Base-by-base conservation (phyloP, 2,113 vertebrate genomes). In the Tinamus guttatus region DNA sequence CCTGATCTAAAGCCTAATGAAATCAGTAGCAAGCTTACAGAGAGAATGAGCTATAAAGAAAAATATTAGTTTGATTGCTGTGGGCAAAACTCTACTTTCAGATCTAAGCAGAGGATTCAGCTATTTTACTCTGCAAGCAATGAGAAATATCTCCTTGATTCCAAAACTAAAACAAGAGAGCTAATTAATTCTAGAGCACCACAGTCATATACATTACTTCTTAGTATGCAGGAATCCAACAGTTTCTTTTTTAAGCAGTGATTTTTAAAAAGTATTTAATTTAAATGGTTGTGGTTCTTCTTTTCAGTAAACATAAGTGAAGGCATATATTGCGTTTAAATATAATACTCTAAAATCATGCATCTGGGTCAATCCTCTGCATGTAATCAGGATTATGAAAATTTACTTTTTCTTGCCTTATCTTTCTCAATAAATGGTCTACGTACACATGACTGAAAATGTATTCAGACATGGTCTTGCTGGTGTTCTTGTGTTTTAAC, bases 351-450 rank as follows among this genome's bases (percentile, higher is more conserved):
- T 96, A 93, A 97, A 96, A 94, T 89, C 90, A 97, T 95, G 93
- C 94, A 96, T 96, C 94, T 97, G 77, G 95, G 95, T 97, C 95
- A 97, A 96, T 97, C 92, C 92, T 73, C 87, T 73, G 88, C 88
- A 95, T 96, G 86, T 93, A 96, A 96, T 94, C 92, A 95, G 92
- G 94, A 95, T 97, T 96, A 97, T 96, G 94, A 96, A 97, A 96
- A 97, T 96, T 79, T n/a, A 45, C 62, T 47, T 96, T 94, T 92
- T 79, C 59, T 80, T 90, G 60, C 75, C 93, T 92, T 95, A 93
- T 96, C 94, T 94, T 94, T 92, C 54, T 85, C 93, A 96, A 94
- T 93, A 93, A 93, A 86, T 73, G 45, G 77, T 87, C 88, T 95
- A 25, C 13, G 77, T 92, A 85, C 59, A 81, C 69, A 94, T 3